These are phyloP conservation scores for Gyps fulvus DNA, from an alignment of 2,113 vertebrate genomes.

Conservation along the genomic window DNA sequence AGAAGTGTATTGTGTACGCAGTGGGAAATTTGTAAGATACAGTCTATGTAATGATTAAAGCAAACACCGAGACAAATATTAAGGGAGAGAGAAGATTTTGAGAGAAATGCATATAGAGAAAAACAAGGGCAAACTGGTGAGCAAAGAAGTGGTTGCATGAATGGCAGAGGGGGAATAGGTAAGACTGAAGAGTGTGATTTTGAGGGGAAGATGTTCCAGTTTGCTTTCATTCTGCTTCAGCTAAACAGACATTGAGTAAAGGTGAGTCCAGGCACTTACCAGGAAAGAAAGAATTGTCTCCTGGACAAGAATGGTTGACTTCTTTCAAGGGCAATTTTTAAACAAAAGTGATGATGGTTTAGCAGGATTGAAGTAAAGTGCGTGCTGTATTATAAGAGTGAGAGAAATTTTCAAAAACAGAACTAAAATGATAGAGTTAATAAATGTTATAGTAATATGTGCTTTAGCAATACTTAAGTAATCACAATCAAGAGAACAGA, in stretches of 20 bases:
- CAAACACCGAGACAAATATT: not conserved
- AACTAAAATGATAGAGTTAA: not conserved
- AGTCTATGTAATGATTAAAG: not conserved
- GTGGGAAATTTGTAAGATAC: not conserved
- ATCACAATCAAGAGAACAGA: not conserved
- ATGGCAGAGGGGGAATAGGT: not conserved
- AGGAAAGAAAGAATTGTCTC: not conserved
- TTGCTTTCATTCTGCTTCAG: not conserved
- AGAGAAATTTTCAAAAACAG: not conserved
- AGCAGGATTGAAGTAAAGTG: not conserved
- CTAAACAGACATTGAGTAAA: not conserved
- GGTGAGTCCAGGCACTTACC: not conserved
- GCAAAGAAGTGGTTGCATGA: not conserved
- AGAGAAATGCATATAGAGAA: not conserved
- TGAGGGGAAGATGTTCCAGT: fast-evolving
- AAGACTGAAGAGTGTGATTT: not conserved
- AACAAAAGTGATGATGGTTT: not conserved
- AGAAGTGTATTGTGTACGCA: fast-evolving
- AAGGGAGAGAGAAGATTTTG: not conserved
- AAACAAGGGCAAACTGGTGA: not conserved
- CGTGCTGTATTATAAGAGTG: not conserved
- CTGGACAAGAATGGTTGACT: not conserved
- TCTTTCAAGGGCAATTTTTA: not conserved
- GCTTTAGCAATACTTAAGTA: not conserved
- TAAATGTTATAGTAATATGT: not conserved